A percentile compares a stretch with the other conserved stretches of the same genome.
phyloP scores from a whole-genome alignment of 2,113 vertebrate genomes.

The Syngnathus scovelli region DNA sequence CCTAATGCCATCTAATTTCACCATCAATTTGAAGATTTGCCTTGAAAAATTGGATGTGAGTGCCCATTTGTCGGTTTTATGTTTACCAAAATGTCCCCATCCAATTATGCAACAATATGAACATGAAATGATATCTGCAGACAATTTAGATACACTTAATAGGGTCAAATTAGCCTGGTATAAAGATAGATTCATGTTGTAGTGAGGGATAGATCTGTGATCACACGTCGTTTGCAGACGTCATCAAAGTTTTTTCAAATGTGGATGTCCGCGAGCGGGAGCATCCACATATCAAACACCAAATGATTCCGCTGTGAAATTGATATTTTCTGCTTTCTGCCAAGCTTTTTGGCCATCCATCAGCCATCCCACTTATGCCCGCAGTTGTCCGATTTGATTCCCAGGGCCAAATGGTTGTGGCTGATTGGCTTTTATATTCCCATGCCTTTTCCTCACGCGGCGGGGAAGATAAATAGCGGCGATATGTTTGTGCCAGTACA shows the following conservation, averaged over 20 bases:
- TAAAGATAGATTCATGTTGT: background rate
- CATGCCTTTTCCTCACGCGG: constrained; percentile 39
- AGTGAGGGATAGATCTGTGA: constrained; percentile 33
- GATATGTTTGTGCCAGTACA: constrained; percentile 69
- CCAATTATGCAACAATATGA: background rate
- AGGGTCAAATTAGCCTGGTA: background rate
- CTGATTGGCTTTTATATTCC: constrained; percentile 63
- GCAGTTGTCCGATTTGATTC: constrained; percentile 57
- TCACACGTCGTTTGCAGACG: constrained; percentile 32
- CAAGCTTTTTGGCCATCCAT: constrained; percentile 42
- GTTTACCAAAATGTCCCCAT: background rate
- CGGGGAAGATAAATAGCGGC: constrained; percentile 63
- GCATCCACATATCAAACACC: constrained; percentile 54
- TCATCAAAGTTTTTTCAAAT: constrained; percentile 33
- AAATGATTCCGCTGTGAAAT: constrained; percentile 56
- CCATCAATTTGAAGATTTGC: background rate
- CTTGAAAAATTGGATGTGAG: background rate
- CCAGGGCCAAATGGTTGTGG: constrained; percentile 50
- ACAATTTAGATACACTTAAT: background rate
- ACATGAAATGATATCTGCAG: background rate
- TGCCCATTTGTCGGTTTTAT: background rate
- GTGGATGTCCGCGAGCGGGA: constrained; percentile 38
- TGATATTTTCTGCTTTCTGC: constrained; percentile 32
- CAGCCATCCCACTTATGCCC: constrained; percentile 38
- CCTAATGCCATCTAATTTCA: too few species aligned